Conservation (phyloP, 2,888 invertebrate species). For the Aspidiotus destructor region DNA sequence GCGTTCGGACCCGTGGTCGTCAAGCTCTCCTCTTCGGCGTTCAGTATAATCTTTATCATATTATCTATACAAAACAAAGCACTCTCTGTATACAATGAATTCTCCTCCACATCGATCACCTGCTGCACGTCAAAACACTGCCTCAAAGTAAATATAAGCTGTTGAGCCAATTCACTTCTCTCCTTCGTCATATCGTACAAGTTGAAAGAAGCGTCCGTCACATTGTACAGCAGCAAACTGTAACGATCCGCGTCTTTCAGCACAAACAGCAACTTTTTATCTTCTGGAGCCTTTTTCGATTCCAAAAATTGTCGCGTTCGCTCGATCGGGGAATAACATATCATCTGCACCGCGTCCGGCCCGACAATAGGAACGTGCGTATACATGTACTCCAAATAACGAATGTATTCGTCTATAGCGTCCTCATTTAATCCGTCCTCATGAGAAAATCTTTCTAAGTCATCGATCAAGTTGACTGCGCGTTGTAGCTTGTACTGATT, state of each 20-base stretch:
- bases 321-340: constrained; percentile 5
- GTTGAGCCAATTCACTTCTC: constrained; percentile 17
- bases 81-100: constrained; percentile 14
- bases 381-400: constrained; percentile 14
- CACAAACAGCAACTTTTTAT: constrained; percentile 21
- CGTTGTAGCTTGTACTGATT: constrained; percentile 2
- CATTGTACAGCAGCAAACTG: constrained; percentile 22
- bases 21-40: constrained; percentile 8
- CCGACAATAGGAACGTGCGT: constrained; percentile 19
- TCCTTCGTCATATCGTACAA: constrained; percentile 17
- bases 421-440: constrained; percentile 15
- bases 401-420: constrained; percentile 22
- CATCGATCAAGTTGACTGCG: constrained; percentile 8
- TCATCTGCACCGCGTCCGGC: constrained; percentile 18
- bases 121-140: constrained; percentile 21
- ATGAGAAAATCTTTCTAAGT: constrained; percentile 12
- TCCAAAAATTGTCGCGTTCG: constrained; percentile 11
- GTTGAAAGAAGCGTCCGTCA: constrained; percentile 15
- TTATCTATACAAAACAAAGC: constrained; percentile 20
- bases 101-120: constrained; percentile 22
- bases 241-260: constrained; percentile 16
- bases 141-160: constrained; percentile 17
- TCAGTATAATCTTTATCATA: constrained; percentile 29
- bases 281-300: constrained; percentile 12
- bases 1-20: neutral